Percentiles rank a stretch among this genome's conserved stretches.
Evolutionary conservation across 35 echinoderm and acorn worm genomes (phyloP).

Genomic region (Chiridota heheva): DNA sequence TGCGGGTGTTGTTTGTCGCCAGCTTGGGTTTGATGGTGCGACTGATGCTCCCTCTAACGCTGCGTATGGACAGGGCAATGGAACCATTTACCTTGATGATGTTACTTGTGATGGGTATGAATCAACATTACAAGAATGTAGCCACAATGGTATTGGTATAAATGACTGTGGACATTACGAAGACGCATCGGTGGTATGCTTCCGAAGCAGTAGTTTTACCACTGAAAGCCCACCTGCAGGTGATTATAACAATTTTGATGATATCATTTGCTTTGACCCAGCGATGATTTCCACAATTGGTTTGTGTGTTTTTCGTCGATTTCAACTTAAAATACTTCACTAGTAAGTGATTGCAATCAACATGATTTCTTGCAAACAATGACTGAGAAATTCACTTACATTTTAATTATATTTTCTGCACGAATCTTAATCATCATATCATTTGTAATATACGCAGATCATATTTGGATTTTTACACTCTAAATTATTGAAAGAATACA

Average conservation of each 20-base stretch:
- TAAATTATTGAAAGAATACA: too few relatives aligned
- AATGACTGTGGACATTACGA: not conserved
- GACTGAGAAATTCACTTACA: too few relatives aligned
- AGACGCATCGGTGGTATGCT: not conserved
- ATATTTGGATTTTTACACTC: too few relatives aligned
- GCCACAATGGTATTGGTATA: not conserved
- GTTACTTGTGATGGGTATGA: conserved; percentile 23
- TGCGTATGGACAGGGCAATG: conserved; percentile 21
- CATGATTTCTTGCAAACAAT: too few relatives aligned
- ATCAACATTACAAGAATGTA: not conserved
- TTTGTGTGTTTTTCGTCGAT: not conserved
- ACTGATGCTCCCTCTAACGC: not conserved
- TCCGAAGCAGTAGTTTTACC: too few relatives aligned
- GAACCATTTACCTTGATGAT: conserved; percentile 3
- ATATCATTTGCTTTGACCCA: too few relatives aligned
- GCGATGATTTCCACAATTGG: too few relatives aligned
- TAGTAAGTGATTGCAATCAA: too few relatives aligned
- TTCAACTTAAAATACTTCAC: not conserved
- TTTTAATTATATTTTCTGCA: too few relatives aligned
- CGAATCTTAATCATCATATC: too few relatives aligned
- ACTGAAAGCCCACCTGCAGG: too few relatives aligned
- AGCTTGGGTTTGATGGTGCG: conserved; percentile 21
- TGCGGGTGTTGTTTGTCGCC: conserved; percentile 46
- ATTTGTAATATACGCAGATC: too few relatives aligned
- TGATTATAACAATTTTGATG: not conserved